phyloP scores from a whole-genome alignment of 2,113 vertebrate genomes.

The Phalacrocorax carbo region DNA sequence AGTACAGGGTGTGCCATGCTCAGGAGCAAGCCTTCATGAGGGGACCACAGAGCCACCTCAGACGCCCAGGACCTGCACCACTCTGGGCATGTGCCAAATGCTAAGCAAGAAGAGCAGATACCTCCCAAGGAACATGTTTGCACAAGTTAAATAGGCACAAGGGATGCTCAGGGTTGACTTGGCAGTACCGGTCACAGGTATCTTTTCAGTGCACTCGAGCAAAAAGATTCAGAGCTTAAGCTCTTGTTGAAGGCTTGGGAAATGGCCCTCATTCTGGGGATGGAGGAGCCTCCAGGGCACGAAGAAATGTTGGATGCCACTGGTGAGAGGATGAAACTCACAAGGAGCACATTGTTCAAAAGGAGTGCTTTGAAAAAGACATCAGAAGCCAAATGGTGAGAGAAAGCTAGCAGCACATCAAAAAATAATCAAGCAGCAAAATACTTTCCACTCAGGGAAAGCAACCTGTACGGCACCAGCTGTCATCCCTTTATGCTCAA shows the following conservation, averaged over 20 bases:
- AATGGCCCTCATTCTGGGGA: neutral
- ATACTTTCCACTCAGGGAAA: neutral
- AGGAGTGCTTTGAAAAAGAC: neutral
- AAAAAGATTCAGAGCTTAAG: neutral
- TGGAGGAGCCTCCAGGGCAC: neutral
- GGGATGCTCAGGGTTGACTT: neutral
- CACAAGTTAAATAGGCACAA: neutral
- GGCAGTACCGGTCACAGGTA: neutral
- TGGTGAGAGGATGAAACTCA: neutral
- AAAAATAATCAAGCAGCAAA: neutral
- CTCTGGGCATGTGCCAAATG: rapidly evolving
- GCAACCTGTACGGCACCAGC: neutral
- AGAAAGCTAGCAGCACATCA: neutral
- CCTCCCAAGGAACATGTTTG: rapidly evolving
- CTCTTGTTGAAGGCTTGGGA: neutral
- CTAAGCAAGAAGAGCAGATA: neutral
- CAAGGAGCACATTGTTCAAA: neutral
- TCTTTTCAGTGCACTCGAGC: neutral
- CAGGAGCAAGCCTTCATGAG: neutral
- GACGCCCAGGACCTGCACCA: neutral
- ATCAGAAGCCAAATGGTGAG: neutral
- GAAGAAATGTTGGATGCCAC: neutral
- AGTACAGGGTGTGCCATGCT: neutral
- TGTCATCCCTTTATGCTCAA: neutral
- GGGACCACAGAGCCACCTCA: neutral